Conservation (phyloP, 2,888 invertebrate species). For the Sarcophaga caerulescens region DNA sequence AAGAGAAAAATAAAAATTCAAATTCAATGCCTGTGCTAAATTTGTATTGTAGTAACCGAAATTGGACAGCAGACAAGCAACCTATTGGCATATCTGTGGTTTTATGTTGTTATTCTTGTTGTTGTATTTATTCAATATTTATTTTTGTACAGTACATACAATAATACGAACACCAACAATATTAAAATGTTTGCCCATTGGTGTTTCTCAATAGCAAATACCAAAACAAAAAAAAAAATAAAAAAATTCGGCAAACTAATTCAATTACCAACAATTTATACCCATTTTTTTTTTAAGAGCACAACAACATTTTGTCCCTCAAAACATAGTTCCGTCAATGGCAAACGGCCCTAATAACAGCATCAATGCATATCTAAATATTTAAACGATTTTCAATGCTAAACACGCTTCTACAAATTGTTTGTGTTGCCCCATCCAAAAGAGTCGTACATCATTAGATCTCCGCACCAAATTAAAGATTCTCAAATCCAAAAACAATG, state of each 20-base stretch:
- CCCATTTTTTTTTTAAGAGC: constrained; percentile 8
- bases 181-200: background rate
- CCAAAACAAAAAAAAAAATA: background rate
- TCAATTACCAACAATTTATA: constrained; percentile 48
- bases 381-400: constrained; percentile 36
- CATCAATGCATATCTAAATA: background rate
- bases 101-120: background rate
- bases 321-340: background rate
- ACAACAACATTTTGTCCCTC: constrained; percentile 5
- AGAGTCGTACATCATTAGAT: background rate
- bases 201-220: background rate
- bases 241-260: constrained; percentile 26
- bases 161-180: background rate
- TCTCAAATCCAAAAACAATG: background rate
- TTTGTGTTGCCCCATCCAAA: background rate
- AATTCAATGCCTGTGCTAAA: background rate
- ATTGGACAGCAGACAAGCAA: background rate
- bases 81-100: background rate
- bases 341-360: background rate
- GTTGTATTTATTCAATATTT: background rate
- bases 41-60: background rate
- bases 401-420: constrained; percentile 48
- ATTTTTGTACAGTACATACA: background rate
- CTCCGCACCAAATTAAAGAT: no score
- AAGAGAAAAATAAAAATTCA: background rate